Evolutionary conservation across 2,888 invertebrate genomes (phyloP), one percentile per base, ranked within the genome.

Genomic region (Chymomyza fuscimana): DNA sequence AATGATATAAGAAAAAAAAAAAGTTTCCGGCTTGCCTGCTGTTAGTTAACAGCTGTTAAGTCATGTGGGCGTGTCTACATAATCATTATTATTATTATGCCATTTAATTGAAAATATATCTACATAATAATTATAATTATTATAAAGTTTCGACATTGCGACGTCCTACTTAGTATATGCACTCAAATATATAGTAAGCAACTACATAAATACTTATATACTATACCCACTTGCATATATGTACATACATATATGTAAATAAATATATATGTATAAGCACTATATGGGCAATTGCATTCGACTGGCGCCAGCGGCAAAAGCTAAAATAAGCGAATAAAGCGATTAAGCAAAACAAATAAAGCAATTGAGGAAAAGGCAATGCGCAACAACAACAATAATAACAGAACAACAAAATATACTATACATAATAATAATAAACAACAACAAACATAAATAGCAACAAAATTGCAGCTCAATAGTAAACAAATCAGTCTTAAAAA

Each of bases 271-370:
- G n/a, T 56, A 9, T 59, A n/a, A 60, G 59, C 62, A 56, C 72
- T 73, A 74, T 80, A 80, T 84, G 82, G 78, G 75, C 78, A 80
- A 77, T 77, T 80, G 82, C 82, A 80, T 75, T 80, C 77, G 80
- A 72, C 75, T 80, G 80, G 80, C 80, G 80, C 80, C 80, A 82
- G 52, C 25, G 58, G 58, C 46, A 22, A 61, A 52, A 46, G 32
- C n/a, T 32, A 15, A n/a, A 61, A 61, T 15, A 61, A 67, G 73
- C 74, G 50, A 63, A 63, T 50, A 54, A 54, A 51, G 46, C 59
- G 64, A 62, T 56, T 56, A n/a, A n/a, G n/a, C 51, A 51, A 51
- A 51, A 51, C 51, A 51, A n/a, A 19, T 63, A 69, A 46, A 56
- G 65, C 67, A 72, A 78, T 72, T 74, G 66, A 70, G 76, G 76